phyloP scores from a whole-genome alignment of 2,888 invertebrate genomes.

The Fragum whitleyi region DNA sequence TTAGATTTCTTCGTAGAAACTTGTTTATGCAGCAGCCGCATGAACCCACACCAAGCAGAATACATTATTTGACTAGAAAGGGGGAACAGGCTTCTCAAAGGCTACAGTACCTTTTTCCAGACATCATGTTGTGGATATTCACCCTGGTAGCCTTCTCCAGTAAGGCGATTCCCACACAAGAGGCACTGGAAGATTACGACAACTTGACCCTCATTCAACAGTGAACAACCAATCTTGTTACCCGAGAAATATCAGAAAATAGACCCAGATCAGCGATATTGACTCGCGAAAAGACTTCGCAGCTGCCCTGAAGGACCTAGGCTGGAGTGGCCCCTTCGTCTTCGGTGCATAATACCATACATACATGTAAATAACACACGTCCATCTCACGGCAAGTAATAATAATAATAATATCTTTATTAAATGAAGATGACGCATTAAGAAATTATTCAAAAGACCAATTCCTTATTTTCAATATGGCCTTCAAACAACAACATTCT shows the following conservation, averaged over 20 bases:
- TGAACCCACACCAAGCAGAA: conserved; percentile 14
- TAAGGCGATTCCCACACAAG: conserved; percentile 21
- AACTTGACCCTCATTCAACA: background rate
- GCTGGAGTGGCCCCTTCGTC: background rate
- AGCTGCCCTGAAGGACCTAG: conserved; percentile 20
- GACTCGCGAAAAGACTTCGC: background rate
- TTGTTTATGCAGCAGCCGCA: conserved; percentile 10
- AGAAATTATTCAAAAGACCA: too few relatives aligned
- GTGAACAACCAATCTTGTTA: conserved; percentile 19
- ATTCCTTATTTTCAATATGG: too few relatives aligned
- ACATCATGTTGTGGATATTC: conserved; percentile 16
- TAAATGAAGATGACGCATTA: too few relatives aligned
- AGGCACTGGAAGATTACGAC: background rate
- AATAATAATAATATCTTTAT: too few relatives aligned
- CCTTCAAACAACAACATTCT: too few relatives aligned
- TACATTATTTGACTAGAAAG: conserved; percentile 4
- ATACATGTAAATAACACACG: too few relatives aligned
- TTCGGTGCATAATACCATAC: background rate
- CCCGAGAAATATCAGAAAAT: conserved; percentile 6
- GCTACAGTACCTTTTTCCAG: conserved; percentile 1
- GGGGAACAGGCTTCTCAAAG: too few relatives aligned
- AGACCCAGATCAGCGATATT: background rate
- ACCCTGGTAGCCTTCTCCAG: conserved; percentile 13
- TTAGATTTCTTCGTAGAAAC: background rate
- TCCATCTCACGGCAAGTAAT: too few relatives aligned